phyloP scores from a whole-genome alignment of 2,888 invertebrate species.

The Altica lythri region DNA sequence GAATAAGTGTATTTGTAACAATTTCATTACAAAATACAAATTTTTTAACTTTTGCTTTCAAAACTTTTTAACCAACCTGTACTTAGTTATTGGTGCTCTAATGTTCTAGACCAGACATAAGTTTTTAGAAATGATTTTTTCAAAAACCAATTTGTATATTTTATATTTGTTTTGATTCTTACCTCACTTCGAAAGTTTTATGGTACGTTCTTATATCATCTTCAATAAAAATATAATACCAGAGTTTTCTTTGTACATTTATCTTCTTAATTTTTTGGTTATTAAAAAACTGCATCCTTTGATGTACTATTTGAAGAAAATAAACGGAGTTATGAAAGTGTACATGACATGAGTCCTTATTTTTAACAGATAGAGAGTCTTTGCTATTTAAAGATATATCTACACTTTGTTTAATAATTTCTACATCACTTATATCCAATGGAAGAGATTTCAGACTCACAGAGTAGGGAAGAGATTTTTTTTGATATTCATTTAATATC shows the following conservation, averaged over 20 bases:
- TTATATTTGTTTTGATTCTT: background rate
- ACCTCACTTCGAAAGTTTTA: background rate
- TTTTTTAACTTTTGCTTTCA: too few species aligned
- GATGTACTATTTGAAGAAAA: slow-evolving; percentile 4
- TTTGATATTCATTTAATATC: slow-evolving; percentile 43
- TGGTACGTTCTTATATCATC: background rate
- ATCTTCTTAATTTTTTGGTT: background rate
- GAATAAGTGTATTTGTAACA: too few species aligned
- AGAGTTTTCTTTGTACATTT: background rate
- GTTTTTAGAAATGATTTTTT: too few species aligned
- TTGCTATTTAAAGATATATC: slow-evolving; percentile 43
- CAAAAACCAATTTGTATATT: too few species aligned
- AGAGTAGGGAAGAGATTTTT: slow-evolving; percentile 44
- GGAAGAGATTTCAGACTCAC: slow-evolving; percentile 46
- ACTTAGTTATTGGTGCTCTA: too few species aligned
- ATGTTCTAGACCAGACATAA: too few species aligned
- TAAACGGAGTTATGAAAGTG: slow-evolving; percentile 1
- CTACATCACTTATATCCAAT: slow-evolving; percentile 41
- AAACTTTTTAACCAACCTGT: too few species aligned
- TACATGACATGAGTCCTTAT: background rate
- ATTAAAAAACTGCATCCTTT: background rate
- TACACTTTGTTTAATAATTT: slow-evolving; percentile 43
- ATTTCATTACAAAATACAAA: too few species aligned
- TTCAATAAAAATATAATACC: slow-evolving; percentile 15
- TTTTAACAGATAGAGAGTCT: slow-evolving; percentile 30